Base-by-base conservation (phyloP, 2,113 vertebrate genomes). In the Thunnus thynnus region DNA sequence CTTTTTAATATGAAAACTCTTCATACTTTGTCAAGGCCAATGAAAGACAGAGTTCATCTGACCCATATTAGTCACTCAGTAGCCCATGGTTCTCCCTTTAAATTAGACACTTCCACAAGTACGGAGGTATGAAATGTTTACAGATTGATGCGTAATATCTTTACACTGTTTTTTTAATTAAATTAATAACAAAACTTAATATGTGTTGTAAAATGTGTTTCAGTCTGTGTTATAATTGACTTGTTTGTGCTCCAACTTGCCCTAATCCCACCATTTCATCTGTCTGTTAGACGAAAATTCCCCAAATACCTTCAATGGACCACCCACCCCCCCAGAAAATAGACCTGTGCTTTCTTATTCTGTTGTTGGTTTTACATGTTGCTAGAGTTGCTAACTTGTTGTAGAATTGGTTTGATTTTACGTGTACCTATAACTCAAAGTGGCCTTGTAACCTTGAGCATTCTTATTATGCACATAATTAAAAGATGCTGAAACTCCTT, bases 1-100 rank as follows among this genome's bases (percentile, higher is more conserved):
- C n/a, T 74, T 72, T 56, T 27, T 75, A 3, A 30, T 17, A 58
- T 70, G n/a, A 70, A 52, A 11, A 61, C 2, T 22, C 62, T 14
- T 30, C 13, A 75, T n/a, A n/a, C 51, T 68, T 50, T 51, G 55
- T 77, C 50, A 52, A 27, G 65, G n/a, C 32, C 65, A 17, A 63
- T 48, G 14, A 22, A 50, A 41, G 50, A 78, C 66, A 51, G 52
- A 50, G 65, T 61, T 27, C 60, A 41, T 1, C 27, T 4, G 50
- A 83, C 51, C 30, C 20, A 50, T 55, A 66, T 54, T 56, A 60
- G 8, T 32, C 41, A 18, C 16, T 16, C 9, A 6, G 13, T 20
- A 13, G 30, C 25, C 51, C 27, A 20, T 12, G 17, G 32, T 4
- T 30, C 60, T 70, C 0, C 2, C 64, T 72, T 55, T 27, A 68